Conservation (phyloP, 2,113 vertebrate genomes). For the Paratilapia polleni region DNA sequence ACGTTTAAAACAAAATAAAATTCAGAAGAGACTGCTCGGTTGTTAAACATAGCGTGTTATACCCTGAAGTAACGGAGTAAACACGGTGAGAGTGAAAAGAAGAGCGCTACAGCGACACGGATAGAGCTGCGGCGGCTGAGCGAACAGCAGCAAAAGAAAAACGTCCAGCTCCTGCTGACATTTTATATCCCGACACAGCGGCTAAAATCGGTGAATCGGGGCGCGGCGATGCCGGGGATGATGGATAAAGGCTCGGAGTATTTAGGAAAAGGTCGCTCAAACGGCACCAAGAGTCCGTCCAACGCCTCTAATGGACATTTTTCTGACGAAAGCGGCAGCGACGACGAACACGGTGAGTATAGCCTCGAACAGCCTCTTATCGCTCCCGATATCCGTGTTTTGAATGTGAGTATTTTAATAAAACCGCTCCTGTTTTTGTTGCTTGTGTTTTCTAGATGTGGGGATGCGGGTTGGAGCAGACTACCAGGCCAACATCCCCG, state of each 20-base stretch:
- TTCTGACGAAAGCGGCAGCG: conserved; percentile 92
- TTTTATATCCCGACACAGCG: conserved; percentile 17
- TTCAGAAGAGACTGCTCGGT: rapidly evolving
- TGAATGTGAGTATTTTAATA: rapidly evolving
- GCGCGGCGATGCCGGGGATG: conserved; percentile 87
- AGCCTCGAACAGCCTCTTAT: conserved; percentile 81
- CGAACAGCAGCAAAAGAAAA: conserved; percentile 37
- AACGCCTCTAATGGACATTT: conserved; percentile 90
- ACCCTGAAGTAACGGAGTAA: too few relatives aligned
- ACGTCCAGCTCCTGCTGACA: conserved; percentile 52
- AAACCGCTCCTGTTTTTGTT: background rate
- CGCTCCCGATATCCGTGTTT: background rate
- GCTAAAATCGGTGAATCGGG: background rate
- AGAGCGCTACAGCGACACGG: conserved; percentile 39
- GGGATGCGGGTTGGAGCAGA: conserved; percentile 96
- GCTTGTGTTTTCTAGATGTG: conserved; percentile 86
- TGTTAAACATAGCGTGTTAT: rapidly evolving
- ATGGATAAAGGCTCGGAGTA: conserved; percentile 94
- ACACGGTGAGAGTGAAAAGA: background rate
- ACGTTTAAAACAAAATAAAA: rapidly evolving
- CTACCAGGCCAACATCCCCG: conserved; percentile 93
- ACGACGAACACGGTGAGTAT: conserved; percentile 91
- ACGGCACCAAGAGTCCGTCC: conserved; percentile 90
- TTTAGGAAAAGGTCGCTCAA: conserved; percentile 87
- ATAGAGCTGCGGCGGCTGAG: background rate